Evolutionary conservation across 1,140 invertebrate genomes (phyloP).

Genomic region (Babylonia areolata): DNA sequence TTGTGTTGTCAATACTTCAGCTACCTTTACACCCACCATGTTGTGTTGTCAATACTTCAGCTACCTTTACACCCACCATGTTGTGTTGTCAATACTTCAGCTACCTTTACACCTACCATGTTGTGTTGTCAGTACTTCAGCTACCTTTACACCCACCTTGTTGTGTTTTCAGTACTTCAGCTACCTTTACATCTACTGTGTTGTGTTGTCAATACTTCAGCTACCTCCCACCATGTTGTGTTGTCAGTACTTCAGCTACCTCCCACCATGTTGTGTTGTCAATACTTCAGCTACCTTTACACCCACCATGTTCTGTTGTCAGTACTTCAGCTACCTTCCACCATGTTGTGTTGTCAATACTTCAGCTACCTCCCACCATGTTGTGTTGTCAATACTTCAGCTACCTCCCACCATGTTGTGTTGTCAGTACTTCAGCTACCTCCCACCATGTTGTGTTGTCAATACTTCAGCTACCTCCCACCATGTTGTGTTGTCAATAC

Average conservation of each 20-base stretch:
- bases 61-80: too few relatives aligned
- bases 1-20: too few relatives aligned
- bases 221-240: not conserved
- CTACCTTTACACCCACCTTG: not conserved
- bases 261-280: not conserved
- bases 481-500: not conserved
- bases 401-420: constrained; percentile 87
- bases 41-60: too few relatives aligned
- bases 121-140: too few relatives aligned
- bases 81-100: too few relatives aligned
- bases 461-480: not conserved
- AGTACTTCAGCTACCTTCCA: not conserved
- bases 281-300: not conserved
- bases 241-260: not conserved
- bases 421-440: constrained; percentile 78
- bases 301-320: not conserved
- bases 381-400: constrained; percentile 85
- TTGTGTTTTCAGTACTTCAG: constrained; percentile 85
- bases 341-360: too few relatives aligned
- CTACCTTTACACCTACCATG: too few relatives aligned
- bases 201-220: constrained; percentile 82
- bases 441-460: not conserved
- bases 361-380: not conserved
- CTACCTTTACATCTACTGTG: constrained; percentile 84
- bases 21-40: too few relatives aligned